Conservation (phyloP, 23 tunicate genomes). For the Styela clava region DNA sequence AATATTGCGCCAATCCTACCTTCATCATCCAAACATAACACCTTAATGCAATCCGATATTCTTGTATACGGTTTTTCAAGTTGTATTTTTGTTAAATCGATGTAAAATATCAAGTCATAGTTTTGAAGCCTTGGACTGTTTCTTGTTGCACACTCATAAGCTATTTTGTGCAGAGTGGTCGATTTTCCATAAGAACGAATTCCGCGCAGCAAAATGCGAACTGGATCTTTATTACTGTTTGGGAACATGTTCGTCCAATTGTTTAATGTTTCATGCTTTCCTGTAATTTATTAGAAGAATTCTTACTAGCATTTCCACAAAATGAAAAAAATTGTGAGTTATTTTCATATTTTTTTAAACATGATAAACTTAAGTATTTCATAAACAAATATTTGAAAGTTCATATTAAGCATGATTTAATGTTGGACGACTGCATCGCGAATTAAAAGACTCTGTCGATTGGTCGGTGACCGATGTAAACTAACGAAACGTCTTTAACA, state of each 20-base stretch:
- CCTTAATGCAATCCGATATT: constrained; percentile 46
- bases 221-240: neutral
- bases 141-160: constrained; percentile 62
- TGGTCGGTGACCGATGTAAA: too few relatives aligned
- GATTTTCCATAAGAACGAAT: constrained; percentile 52
- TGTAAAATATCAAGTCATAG: constrained; percentile 38
- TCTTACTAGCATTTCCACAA: too few relatives aligned
- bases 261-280: neutral
- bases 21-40: constrained; percentile 40
- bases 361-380: too few relatives aligned
- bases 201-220: constrained; percentile 38
- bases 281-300: too few relatives aligned
- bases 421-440: too few relatives aligned
- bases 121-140: constrained; percentile 12
- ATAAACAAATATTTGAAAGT: too few relatives aligned
- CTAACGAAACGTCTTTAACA: too few relatives aligned
- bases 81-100: constrained; percentile 37
- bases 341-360: too few relatives aligned
- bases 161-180: constrained; percentile 41
- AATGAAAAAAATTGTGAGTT: too few relatives aligned
- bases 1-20: neutral
- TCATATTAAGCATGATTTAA: too few relatives aligned
- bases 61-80: constrained; percentile 52
- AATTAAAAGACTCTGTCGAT: too few relatives aligned
- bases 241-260: neutral